phyloP scores from a whole-genome alignment of 2,888 invertebrate species.

The Epsilonema sp. region DNA sequence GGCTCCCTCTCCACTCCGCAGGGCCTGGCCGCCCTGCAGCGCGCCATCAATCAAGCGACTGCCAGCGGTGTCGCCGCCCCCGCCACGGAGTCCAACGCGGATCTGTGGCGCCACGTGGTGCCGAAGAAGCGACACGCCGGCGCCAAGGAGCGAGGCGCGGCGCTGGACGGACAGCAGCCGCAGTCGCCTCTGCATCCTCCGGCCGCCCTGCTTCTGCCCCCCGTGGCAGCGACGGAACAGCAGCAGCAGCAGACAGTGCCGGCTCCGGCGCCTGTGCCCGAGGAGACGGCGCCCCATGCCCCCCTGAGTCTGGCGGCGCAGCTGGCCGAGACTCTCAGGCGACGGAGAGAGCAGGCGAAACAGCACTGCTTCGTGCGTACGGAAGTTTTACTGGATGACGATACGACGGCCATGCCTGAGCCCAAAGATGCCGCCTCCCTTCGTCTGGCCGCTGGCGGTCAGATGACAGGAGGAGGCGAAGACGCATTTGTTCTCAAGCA shows the following conservation, averaged over 20 bases:
- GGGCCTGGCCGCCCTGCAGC: no score
- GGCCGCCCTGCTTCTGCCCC: background rate
- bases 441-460: background rate
- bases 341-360: background rate
- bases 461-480: no score
- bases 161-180: background rate
- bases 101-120: constrained; percentile 6
- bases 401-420: background rate
- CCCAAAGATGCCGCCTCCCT: no score
- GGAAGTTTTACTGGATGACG: background rate
- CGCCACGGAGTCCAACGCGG: no score
- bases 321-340: background rate
- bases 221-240: background rate
- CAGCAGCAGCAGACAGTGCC: background rate
- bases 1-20: background rate
- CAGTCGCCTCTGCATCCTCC: background rate
- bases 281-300: background rate
- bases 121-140: constrained; percentile 4
- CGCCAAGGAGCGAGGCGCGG: background rate
- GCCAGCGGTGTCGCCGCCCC: no score
- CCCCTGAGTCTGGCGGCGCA: background rate
- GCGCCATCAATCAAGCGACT: no score
- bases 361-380: background rate
- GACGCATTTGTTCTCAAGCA: background rate
- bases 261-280: background rate